Base-by-base conservation (phyloP, 2,113 vertebrate species). In the Syngnathus typhle region DNA sequence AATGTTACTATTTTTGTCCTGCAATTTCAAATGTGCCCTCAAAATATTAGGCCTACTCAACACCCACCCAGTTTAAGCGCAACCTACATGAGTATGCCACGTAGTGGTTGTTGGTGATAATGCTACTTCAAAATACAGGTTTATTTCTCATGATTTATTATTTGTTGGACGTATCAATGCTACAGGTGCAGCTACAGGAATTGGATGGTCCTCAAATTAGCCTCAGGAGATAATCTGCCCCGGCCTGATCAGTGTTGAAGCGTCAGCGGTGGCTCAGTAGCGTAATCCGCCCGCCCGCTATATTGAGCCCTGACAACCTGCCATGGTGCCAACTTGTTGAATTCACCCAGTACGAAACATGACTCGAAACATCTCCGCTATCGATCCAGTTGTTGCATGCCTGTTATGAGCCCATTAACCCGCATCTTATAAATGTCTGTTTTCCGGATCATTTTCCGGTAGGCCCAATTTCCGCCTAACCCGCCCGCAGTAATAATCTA, bases 151-250 rank as follows among this genome's bases (percentile, higher is more conserved):
- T 32, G 6, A 6, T 56, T 36, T 21, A 23, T 39, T 62, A 68
- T 71, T 66, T 68, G 64, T 74, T 70, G 0, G 76, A 73, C 63
- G 71, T 65, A 59, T 62, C 52, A 3, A 39, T 69, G 61, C 75
- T 21, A 70, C 80, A 78, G 74, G 80, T 88, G 86, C 83, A 82
- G 77, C 77, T 88, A 85, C 87, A 84, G 58, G 51, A 72, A 77
- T 59, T 77, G 71, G 85, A 88, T 80, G 46, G 84, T 74, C 73
- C 73, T 51, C 41, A 74, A 73, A 78, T 76, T 85, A 78, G 75
- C 85, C 66, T 72, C 61, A 76, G 52, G 77, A 86, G 78, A 83
- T 85, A 77, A 67, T 81, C 74, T 74, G 75, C 72, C 60, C 60
- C 60, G 56, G 74, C 79, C 64, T 85, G 82, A 61, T 86, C 84